A percentile compares a stretch with the other conserved stretches of the same genome.
Conservation (phyloP, 2,888 invertebrate species). For the Acheta domesticus region DNA sequence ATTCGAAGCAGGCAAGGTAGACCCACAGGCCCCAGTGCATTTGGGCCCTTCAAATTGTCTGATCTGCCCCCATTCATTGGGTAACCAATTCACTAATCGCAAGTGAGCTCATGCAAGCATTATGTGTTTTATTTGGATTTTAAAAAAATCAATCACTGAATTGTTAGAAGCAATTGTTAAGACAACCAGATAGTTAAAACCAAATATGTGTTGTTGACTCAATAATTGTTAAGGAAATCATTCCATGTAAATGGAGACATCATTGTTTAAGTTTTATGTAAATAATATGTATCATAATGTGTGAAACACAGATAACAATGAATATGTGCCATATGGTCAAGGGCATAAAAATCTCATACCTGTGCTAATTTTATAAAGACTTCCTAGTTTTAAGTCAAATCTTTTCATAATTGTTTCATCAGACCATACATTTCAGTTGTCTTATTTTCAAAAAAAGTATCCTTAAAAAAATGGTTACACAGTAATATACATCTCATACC, state of each 20-base stretch:
- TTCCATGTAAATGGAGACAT: neutral
- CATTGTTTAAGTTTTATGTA: neutral
- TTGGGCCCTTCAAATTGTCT: constrained; percentile 64
- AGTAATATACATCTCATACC: too few relatives aligned
- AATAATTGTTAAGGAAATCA: neutral
- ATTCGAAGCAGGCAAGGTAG: constrained; percentile 18
- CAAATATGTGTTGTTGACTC: neutral
- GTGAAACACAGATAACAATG: neutral
- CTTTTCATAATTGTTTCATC: neutral
- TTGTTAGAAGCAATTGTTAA: neutral
- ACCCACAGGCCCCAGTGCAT: neutral
- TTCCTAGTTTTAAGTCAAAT: neutral
- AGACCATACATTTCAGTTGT: neutral
- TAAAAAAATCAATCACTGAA: neutral
- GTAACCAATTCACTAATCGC: constrained; percentile 44
- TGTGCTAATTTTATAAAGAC: neutral
- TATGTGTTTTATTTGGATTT: neutral
- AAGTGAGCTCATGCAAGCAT: neutral
- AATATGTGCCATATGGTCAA: neutral
- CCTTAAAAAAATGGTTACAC: too few relatives aligned
- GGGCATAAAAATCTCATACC: neutral
- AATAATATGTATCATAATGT: neutral
- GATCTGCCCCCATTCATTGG: constrained; percentile 70
- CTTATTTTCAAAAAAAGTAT: too few relatives aligned
- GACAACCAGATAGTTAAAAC: neutral